These are phyloP conservation scores for Lycopodina hypogea DNA, from an alignment of 37 sponge, comb jelly and placozoan species.

Conservation along the genomic window DNA sequence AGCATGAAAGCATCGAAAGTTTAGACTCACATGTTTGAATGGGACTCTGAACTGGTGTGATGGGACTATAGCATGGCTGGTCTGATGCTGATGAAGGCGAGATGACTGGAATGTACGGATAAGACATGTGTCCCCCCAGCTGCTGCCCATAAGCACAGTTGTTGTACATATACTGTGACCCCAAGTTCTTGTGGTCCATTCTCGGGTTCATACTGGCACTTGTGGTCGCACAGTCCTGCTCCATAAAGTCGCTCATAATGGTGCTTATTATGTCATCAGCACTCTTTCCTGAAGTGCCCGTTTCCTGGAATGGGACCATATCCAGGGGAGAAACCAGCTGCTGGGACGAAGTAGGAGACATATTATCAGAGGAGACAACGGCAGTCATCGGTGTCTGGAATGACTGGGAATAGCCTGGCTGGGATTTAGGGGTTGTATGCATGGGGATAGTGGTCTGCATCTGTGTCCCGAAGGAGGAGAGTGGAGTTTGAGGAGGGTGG, in stretches of 20 bases:
- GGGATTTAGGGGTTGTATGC: background rate
- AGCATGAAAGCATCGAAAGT: background rate
- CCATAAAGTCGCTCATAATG: conserved; percentile 14
- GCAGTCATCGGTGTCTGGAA: background rate
- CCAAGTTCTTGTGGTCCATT: background rate
- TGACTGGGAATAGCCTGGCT: background rate
- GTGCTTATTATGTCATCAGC: conserved; percentile 4
- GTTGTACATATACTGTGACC: background rate
- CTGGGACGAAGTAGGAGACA: background rate
- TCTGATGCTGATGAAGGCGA: conserved; percentile 14
- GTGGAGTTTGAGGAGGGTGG: background rate
- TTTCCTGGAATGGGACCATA: background rate
- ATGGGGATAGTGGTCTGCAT: background rate
- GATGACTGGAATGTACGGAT: conserved; percentile 1
- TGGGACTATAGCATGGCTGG: conserved; percentile 14
- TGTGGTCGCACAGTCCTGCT: background rate
- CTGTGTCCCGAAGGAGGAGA: background rate
- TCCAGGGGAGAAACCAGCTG: background rate
- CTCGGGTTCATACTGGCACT: background rate
- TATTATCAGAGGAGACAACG: background rate
- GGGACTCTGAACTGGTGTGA: conserved; percentile 11
- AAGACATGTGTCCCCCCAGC: background rate
- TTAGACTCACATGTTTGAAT: background rate
- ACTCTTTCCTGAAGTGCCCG: background rate
- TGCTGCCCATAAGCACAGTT: background rate